phyloP scores from a whole-genome alignment of 2,113 vertebrate species.

The Cheirogaleus medius region DNA sequence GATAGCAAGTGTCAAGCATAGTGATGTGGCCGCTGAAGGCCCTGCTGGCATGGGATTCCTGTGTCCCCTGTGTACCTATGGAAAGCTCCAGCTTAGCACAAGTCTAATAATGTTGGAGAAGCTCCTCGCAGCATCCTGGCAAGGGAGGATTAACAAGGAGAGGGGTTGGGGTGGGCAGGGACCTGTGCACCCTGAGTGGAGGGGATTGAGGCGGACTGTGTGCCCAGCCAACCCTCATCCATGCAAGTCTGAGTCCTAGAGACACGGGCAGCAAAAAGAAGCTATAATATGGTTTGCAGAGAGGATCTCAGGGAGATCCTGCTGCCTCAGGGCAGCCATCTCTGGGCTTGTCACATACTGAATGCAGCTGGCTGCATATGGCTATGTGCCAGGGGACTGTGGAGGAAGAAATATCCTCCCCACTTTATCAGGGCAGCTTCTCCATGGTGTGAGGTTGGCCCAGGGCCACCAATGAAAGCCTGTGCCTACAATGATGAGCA shows the following conservation, averaged over 20 bases:
- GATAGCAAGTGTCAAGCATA: background rate
- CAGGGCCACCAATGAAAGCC: background rate
- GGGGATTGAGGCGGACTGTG: background rate
- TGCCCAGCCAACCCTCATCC: background rate
- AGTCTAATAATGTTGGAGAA: background rate
- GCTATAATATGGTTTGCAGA: background rate
- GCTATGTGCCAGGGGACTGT: background rate
- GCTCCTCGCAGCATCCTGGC: background rate
- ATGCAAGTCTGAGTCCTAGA: background rate
- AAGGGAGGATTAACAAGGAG: background rate
- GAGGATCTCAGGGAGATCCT: background rate
- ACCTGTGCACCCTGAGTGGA: background rate
- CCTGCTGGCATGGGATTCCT: background rate
- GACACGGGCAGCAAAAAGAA: background rate
- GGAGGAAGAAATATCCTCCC: background rate
- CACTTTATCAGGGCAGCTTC: background rate
- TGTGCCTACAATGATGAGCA: background rate
- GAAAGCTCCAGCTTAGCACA: background rate
- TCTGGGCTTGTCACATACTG: background rate
- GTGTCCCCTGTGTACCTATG: rapidly evolving
- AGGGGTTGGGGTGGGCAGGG: rapidly evolving
- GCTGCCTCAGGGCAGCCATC: background rate
- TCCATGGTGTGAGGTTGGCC: background rate
- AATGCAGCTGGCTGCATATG: background rate
- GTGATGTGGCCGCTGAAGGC: conserved; percentile 3